These are phyloP conservation scores for Megatriorchis doriae DNA, from an alignment of 2,113 vertebrate genomes.

Conservation along the genomic window DNA sequence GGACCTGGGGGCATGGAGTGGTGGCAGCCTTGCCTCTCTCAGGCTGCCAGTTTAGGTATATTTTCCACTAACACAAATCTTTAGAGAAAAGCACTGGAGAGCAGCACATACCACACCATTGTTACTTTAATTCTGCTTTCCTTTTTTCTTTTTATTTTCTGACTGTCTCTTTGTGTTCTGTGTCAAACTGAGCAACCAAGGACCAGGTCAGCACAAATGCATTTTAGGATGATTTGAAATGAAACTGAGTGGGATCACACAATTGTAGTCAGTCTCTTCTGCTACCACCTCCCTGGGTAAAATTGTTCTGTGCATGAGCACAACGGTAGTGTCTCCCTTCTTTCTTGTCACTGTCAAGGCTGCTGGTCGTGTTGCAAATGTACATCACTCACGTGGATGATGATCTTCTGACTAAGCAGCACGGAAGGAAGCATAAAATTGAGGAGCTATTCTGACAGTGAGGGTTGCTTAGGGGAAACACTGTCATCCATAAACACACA, in stretches of 20 bases:
- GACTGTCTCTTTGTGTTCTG: neutral
- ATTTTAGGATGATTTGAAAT: conserved; percentile 18
- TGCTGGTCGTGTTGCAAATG: neutral
- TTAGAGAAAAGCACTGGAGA: neutral
- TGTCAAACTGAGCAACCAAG: neutral
- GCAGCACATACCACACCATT: neutral
- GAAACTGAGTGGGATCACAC: neutral
- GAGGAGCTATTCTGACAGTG: neutral
- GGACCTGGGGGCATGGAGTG: neutral
- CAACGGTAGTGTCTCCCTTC: neutral
- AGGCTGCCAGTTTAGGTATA: neutral
- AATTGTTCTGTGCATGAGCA: conserved; percentile 21
- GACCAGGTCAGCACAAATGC: neutral
- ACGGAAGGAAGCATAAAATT: neutral
- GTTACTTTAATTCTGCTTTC: neutral
- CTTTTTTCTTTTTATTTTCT: neutral
- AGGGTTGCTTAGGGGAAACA: neutral
- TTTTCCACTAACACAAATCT: neutral
- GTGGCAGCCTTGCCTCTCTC: neutral
- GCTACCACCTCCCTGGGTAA: neutral
- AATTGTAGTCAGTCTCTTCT: neutral
- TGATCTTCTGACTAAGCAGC: neutral
- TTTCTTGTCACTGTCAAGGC: conserved; percentile 25
- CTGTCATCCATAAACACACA: neutral
- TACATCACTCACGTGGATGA: neutral